Base-by-base conservation (phyloP, 2,888 invertebrate genomes). In the Morpho helenor region DNA sequence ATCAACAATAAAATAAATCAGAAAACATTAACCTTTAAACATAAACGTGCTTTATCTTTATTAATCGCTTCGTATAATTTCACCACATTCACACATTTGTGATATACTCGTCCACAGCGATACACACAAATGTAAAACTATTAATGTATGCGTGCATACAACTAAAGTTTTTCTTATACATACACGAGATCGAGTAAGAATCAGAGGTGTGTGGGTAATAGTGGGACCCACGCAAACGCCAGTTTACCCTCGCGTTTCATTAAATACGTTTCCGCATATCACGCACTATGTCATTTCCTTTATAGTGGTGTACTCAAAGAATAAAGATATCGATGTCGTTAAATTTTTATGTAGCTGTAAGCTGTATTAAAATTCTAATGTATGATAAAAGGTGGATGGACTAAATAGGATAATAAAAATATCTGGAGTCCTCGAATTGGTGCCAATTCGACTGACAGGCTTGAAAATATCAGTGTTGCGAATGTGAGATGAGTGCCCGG, bases 261-360 rank as follows among this genome's bases (percentile, higher is more conserved):
- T 89, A 87, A 88, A 89, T 87, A 85, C 85, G 82, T 88, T 89
- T 90, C 89, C 89, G 90, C 88, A 84, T 89, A 90, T 90, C 90
- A 90, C 89, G 84, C 87, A 87, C 87, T 87, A 84, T 88, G 89
- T 88, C 87, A 89, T 90, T 89, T 89, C 88, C 88, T 82, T 70
- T 78, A 49, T 80, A 86, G 86, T 72, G 74, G 67, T 68, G 83
- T 66, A 66, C 48, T 42, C 9, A 16, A 44, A 42, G 16, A 16
- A 16, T 31, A 31, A 49, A 42, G 39, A 49, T 44, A 49, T 49
- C 49, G 49, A 55, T 49, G 16, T 7, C 16, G 9, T n/a, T 41
- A 3, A 31, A 9, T 43, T 43, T 9, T 43, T 43, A 7, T 0
- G 31, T 31, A 31, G 31, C 31, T 5, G 3, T 31, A 16, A 16